Base-by-base conservation (phyloP, 2,797 vertebrate genomes). In the Enoplosus armatus region DNA sequence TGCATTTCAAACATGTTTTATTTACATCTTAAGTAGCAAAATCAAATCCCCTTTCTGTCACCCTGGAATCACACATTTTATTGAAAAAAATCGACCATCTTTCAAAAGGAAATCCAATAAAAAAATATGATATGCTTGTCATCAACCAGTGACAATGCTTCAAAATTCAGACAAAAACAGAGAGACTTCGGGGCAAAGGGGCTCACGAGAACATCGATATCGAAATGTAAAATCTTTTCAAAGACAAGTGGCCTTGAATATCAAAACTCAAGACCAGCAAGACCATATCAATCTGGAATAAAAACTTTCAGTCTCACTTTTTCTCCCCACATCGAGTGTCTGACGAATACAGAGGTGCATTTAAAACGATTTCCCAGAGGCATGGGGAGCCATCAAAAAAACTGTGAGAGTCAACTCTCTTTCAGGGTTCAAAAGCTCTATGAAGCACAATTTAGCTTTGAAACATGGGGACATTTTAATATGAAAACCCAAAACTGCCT, bases 371-470 rank as follows among this genome's bases (percentile, higher is more conserved):
- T 80, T 87, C 80, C 79, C 79, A 8, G 2, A 64, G 75, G 84
- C 79, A 56, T 20, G 14, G 24, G n/a, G 48, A 75, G 31, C 56
- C 79, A 74, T 78, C 27, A 69, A 62, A 64, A 81, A 77, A 76
- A 59, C 7, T 48, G 54, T 8, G 29, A 31, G 71, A 72, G 60
- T 83, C 70, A 72, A 84, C 72, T 75, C 83, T 81, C 83, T 91
- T 84, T 82, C 72, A 79, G 82, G 68, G 75, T 90, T 92, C 85
- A 92, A 91, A 92, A 79, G 82, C 77, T 24, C 71, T 85, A 67
- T 90, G 86, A 93, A 89, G 85, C 76, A 82, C 78, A 85, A 87
- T 90, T 87, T 85, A 64, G 83, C 91, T 93, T 91, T 91, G 90
- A 90, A 90, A 89, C 69, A 85, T 39, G 76, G 78, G 69, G 78